Percentiles rank a stretch among this genome's conserved stretches.
These are phyloP conservation scores for Dolichopus griseipennis DNA, from an alignment of 2,888 invertebrate species.

Conservation along the genomic window DNA sequence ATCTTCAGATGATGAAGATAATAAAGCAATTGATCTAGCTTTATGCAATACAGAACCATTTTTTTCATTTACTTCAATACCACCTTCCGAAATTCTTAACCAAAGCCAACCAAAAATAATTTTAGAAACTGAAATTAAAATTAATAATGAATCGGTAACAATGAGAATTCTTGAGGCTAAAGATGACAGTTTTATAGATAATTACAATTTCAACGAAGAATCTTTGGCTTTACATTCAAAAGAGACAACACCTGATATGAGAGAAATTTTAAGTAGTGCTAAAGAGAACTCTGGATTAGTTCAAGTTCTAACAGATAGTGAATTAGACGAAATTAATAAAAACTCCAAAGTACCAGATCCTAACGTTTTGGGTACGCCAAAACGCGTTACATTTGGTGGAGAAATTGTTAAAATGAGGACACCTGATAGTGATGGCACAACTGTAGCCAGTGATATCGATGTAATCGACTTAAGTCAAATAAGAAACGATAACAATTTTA, in stretches of 20 bases:
- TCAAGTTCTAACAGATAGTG: slow-evolving; percentile 53
- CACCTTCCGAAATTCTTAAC: slow-evolving; percentile 28
- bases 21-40: neutral
- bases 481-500: slow-evolving; percentile 18
- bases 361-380: slow-evolving; percentile 49
- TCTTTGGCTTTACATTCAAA: too few species aligned
- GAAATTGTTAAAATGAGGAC: slow-evolving; percentile 77
- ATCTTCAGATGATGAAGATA: slow-evolving; percentile 24
- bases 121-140: slow-evolving; percentile 73
- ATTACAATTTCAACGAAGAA: slow-evolving; percentile 13
- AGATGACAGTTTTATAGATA: slow-evolving; percentile 28
- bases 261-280: slow-evolving; percentile 14
- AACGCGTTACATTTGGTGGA: slow-evolving; percentile 78
- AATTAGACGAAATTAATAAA: slow-evolving; percentile 47
- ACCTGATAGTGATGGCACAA: slow-evolving; percentile 69
- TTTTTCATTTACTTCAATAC: slow-evolving; percentile 8
- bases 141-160: slow-evolving; percentile 70
- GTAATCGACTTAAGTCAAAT: slow-evolving; percentile 2
- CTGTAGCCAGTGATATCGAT: slow-evolving; percentile 49
- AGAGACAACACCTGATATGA: neutral
- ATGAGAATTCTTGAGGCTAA: slow-evolving; percentile 68
- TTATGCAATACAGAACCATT: neutral
- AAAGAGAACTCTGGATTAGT: slow-evolving; percentile 43
- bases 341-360: slow-evolving; percentile 24
- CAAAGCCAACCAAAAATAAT: slow-evolving; percentile 53